These are phyloP conservation scores for Drosophila malerkotliana DNA, from an alignment of 1,140 invertebrate species.

Conservation along the genomic window DNA sequence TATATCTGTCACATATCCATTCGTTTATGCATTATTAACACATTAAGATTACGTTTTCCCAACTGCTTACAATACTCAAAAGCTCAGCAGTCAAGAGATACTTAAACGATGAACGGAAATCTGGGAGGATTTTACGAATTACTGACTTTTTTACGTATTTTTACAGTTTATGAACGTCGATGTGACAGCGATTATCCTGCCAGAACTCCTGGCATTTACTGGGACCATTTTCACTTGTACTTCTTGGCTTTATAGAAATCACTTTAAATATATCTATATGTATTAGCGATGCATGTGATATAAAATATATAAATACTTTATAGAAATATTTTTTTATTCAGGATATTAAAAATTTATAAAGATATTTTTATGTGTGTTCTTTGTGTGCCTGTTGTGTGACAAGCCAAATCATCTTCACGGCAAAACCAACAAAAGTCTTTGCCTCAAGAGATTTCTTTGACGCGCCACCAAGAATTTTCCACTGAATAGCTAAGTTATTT, in stretches of 20 bases:
- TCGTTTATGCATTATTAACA: slow-evolving; percentile 69
- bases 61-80: slow-evolving; percentile 59
- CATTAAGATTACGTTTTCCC: slow-evolving; percentile 58
- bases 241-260: no score
- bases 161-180: slow-evolving; percentile 35
- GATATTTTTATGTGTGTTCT: not conserved
- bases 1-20: slow-evolving; percentile 59
- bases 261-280: no score
- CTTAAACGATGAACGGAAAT: not conserved
- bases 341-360: no score
- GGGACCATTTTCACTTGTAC: not conserved
- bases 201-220: slow-evolving; percentile 7
- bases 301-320: no score
- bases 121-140: not conserved
- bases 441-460: slow-evolving; percentile 54
- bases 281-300: no score
- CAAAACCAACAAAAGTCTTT: slow-evolving; percentile 8
- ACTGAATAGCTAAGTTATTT: slow-evolving; percentile 55
- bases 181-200: slow-evolving; percentile 57
- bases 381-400: slow-evolving; percentile 14
- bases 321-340: no score
- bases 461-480: slow-evolving; percentile 46
- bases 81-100: slow-evolving; percentile 28
- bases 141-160: slow-evolving; percentile 25
- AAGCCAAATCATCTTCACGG: slow-evolving; percentile 26